These are phyloP conservation scores for Scleropages formosus DNA, from an alignment of 2,797 vertebrate genomes.

Conservation along the genomic window DNA sequence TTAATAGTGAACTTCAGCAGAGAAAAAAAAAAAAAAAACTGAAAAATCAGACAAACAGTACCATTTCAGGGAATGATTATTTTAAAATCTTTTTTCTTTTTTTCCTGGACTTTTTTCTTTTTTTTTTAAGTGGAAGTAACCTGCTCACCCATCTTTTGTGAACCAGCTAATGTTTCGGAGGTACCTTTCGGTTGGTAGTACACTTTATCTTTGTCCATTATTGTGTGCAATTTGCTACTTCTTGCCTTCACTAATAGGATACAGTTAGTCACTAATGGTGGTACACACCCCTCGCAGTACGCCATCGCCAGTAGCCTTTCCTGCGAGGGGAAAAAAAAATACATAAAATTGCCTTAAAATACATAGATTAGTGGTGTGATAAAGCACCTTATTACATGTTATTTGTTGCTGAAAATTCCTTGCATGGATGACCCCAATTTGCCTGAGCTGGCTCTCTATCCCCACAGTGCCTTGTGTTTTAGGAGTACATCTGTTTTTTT, in stretches of 20 bases:
- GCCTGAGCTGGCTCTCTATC: conserved; percentile 48
- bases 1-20: too few species aligned
- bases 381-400: conserved; percentile 52
- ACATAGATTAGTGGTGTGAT: conserved; percentile 43
- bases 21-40: not conserved
- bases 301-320: conserved; percentile 39
- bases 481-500: conserved; percentile 31
- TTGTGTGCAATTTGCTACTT: conserved; percentile 48
- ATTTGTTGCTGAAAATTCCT: conserved; percentile 56
- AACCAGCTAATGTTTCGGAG: conserved; percentile 38
- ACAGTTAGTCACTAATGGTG: conserved; percentile 53
- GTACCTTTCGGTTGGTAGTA: conserved; percentile 42
- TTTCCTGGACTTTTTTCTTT: conserved; percentile 10
- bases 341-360: conserved; percentile 50
- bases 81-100: not conserved
- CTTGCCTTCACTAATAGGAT: conserved; percentile 51
- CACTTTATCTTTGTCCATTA: conserved; percentile 48
- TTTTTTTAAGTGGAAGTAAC: conserved; percentile 13
- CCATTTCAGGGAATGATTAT: conserved; percentile 7
- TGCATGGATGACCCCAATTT: conserved; percentile 57
- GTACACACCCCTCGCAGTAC: conserved; percentile 45
- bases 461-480: conserved; percentile 49
- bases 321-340: conserved; percentile 42
- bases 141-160: conserved; percentile 10
- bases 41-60: not conserved